These are phyloP conservation scores for Caloenas nicobarica DNA, from an alignment of 2,113 vertebrate species.

Conservation along the genomic window DNA sequence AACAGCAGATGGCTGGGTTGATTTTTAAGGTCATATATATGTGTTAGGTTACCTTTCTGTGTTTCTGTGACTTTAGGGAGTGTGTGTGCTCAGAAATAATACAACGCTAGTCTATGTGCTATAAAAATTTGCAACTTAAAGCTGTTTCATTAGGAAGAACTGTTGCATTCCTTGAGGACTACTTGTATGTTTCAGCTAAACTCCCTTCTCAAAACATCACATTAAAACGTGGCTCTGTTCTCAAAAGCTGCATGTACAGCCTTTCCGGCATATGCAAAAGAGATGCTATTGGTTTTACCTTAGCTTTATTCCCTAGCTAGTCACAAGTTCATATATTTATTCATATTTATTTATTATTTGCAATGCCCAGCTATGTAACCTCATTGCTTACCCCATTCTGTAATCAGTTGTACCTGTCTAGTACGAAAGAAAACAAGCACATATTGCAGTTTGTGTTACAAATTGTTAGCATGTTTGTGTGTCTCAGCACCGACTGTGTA, in stretches of 20 bases:
- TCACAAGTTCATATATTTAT: neutral
- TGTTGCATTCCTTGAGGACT: neutral
- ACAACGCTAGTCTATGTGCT: neutral
- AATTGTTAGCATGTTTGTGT: neutral
- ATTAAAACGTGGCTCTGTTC: neutral
- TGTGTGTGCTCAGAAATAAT: neutral
- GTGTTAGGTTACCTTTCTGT: neutral
- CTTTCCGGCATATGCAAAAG: neutral
- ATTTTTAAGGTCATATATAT: neutral
- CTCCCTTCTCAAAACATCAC: neutral
- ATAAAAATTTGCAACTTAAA: neutral
- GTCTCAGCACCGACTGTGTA: neutral
- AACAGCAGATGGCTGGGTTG: neutral
- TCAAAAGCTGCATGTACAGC: neutral
- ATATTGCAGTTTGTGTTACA: neutral
- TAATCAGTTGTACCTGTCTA: neutral
- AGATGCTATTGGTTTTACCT: neutral
- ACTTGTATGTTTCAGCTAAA: neutral
- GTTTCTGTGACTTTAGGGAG: neutral
- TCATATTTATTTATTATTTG: constrained; percentile 10
- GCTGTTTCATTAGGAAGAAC: neutral
- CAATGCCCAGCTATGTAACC: neutral
- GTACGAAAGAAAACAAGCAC: neutral
- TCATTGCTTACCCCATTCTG: neutral
- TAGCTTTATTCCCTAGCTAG: neutral